These are phyloP conservation scores for Halictus quadricinctus DNA, from an alignment of 2,888 invertebrate species.

Conservation along the genomic window DNA sequence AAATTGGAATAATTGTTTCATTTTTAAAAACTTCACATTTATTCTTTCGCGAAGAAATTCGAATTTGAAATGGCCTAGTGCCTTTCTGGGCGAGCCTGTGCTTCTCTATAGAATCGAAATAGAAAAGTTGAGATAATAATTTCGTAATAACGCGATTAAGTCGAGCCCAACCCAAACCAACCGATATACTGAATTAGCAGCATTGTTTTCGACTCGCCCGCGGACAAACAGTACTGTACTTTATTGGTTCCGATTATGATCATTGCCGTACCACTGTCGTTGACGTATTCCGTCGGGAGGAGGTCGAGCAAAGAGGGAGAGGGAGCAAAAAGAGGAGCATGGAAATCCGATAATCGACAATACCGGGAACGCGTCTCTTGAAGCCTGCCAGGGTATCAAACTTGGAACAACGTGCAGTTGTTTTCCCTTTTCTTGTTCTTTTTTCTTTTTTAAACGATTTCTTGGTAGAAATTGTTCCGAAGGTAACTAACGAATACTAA, in stretches of 20 bases:
- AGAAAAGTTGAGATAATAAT: background rate
- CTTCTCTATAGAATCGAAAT: background rate
- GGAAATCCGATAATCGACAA: conserved; percentile 49
- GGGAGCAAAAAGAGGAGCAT: conserved; percentile 14
- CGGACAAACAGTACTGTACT: conserved; percentile 15
- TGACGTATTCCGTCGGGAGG: conserved; percentile 28
- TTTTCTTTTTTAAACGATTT: conserved; percentile 21
- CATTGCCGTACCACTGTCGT: conserved; percentile 21
- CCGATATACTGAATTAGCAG: conserved; percentile 7
- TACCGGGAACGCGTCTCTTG: conserved; percentile 20
- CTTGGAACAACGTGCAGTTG: conserved; percentile 29
- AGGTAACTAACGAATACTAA: conserved; percentile 24
- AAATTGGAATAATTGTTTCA: no score
- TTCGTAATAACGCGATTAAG: background rate
- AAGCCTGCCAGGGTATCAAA: conserved; percentile 31
- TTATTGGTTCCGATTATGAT: conserved; percentile 49
- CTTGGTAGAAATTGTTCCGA: conserved; percentile 23
- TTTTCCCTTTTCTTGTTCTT: background rate
- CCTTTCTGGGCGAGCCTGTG: background rate
- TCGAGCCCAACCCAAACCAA: background rate
- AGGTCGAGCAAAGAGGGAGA: background rate
- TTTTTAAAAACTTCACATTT: no score
- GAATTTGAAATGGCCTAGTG: no score
- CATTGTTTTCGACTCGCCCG: background rate
- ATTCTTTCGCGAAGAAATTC: no score